These are phyloP conservation scores for Drosophila dives DNA, from an alignment of 2,888 invertebrate species.

Conservation along the genomic window DNA sequence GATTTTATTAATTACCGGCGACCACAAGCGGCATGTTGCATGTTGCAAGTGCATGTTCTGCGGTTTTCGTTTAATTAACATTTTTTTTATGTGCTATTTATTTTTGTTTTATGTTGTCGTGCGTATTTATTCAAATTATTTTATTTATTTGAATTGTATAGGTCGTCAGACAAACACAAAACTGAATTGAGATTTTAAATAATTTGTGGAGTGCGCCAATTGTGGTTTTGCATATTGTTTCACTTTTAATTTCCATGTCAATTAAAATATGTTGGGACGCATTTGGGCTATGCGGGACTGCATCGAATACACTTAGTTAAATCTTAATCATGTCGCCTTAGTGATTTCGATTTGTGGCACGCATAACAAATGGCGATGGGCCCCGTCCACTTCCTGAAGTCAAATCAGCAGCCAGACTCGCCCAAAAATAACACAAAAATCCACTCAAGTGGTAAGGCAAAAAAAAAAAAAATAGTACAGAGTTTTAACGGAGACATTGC, in stretches of 20 bases:
- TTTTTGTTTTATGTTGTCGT: constrained; percentile 29
- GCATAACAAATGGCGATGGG: constrained; percentile 72
- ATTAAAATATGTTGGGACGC: constrained; percentile 50
- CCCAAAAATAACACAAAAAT: constrained; percentile 75
- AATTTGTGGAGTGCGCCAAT: constrained; percentile 56
- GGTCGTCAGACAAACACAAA: constrained; percentile 23
- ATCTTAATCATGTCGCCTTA: constrained; percentile 77
- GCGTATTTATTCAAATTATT: constrained; percentile 14
- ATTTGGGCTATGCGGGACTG: constrained; percentile 20
- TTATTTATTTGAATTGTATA: constrained; percentile 3
- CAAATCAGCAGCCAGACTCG: constrained; percentile 23
- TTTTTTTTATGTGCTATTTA: constrained; percentile 37
- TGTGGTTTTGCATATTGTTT: constrained; percentile 34
- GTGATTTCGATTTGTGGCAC: constrained; percentile 78
- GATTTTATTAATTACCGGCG: constrained; percentile 71
- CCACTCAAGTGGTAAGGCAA: constrained; percentile 78
- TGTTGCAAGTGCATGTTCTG: constrained; percentile 55
- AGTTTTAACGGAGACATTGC: constrained; percentile 62
- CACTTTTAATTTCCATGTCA: constrained; percentile 45
- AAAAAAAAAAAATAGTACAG: constrained; percentile 62
- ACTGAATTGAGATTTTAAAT: constrained; percentile 61
- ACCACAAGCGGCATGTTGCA: constrained; percentile 71
- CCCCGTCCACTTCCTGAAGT: constrained; percentile 23
- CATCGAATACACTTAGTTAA: constrained; percentile 70
- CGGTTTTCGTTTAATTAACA: constrained; percentile 75